Evolutionary conservation across 2,113 vertebrate genomes (phyloP).

Genomic region (Rallus limicola): DNA sequence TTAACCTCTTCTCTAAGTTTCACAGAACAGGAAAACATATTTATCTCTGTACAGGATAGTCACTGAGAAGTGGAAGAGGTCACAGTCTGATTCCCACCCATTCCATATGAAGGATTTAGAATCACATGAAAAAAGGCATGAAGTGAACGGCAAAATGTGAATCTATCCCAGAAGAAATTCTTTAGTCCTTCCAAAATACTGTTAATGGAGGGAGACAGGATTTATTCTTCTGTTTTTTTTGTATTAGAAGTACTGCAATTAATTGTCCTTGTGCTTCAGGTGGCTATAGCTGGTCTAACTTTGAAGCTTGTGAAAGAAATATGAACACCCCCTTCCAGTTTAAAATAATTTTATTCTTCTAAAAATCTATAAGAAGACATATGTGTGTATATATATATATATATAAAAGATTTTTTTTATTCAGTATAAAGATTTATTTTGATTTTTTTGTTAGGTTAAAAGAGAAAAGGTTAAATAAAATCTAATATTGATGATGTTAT

Average conservation of each 20-base stretch:
- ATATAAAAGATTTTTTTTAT: neutral
- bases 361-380: neutral
- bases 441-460: neutral
- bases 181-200: neutral
- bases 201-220: neutral
- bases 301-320: neutral
- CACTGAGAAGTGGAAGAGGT: neutral
- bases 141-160: neutral
- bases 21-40: neutral
- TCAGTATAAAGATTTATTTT: neutral
- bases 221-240: neutral
- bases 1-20: neutral
- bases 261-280: neutral
- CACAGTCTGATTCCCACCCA: neutral
- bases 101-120: neutral
- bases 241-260: neutral
- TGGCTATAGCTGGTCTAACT: neutral
- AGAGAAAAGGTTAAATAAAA: neutral
- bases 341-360: neutral
- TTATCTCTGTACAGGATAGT: neutral
- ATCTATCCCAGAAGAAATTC: neutral
- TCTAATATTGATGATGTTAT: neutral
- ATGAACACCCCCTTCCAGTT: neutral
- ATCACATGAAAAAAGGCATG: neutral
- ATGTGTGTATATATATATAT: neutral